Percentiles rank a stretch among this genome's conserved stretches.
Conservation (phyloP, 1,140 invertebrate genomes). For the Semibalanus balanoides region DNA sequence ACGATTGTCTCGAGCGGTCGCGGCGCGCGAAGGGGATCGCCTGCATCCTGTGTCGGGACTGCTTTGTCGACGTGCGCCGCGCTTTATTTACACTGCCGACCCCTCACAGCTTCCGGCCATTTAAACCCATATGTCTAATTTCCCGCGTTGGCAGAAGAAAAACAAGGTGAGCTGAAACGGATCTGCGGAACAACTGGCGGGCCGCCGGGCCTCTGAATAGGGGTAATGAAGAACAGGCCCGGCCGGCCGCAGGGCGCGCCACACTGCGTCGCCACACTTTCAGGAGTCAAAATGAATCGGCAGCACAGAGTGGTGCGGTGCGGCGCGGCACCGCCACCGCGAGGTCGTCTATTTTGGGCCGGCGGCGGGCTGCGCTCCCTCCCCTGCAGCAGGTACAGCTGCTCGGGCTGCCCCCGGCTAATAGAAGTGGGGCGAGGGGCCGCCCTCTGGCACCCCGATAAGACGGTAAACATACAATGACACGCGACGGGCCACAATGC, state of each 20-base stretch:
- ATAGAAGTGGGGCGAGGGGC: background rate
- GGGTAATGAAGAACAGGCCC: background rate
- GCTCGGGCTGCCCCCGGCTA: background rate
- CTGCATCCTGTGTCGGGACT: background rate
- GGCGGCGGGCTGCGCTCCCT: no score
- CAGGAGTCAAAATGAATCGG: background rate
- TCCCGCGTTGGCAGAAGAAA: background rate
- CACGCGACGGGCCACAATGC: background rate
- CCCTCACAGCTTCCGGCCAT: background rate
- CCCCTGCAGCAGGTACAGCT: background rate
- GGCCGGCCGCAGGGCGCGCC: no score
- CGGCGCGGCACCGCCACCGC: no score
- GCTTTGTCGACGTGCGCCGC: background rate
- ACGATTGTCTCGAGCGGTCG: background rate
- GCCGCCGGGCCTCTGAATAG: background rate
- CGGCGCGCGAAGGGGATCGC: background rate
- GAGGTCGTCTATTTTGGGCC: background rate
- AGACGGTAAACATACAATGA: slow-evolving; percentile 1
- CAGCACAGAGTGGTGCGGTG: no score
- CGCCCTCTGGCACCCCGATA: background rate
- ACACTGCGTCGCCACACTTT: background rate
- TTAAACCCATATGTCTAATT: slow-evolving; percentile 2
- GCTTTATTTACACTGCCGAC: background rate
- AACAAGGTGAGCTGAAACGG: background rate
- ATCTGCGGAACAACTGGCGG: background rate